These are phyloP conservation scores for Atherinomorus stipes DNA, from an alignment of 2,113 vertebrate genomes.

Conservation along the genomic window DNA sequence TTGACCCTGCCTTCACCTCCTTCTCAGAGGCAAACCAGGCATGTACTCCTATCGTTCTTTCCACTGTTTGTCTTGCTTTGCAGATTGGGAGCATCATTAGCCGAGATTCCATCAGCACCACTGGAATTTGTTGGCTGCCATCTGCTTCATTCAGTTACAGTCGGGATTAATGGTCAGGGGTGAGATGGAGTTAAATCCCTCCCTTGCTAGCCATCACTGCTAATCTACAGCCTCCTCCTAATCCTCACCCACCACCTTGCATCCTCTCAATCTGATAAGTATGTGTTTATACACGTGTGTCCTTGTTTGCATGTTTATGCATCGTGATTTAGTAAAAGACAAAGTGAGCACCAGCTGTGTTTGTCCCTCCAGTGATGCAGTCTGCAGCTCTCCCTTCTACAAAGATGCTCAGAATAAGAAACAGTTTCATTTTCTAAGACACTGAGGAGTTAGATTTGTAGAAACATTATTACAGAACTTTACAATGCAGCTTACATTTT, in stretches of 20 bases:
- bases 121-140: slow-evolving; percentile 71
- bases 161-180: slow-evolving; percentile 74
- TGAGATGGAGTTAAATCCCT: slow-evolving; percentile 60
- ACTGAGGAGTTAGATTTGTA: background rate
- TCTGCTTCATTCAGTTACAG: slow-evolving; percentile 76
- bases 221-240: slow-evolving; percentile 63
- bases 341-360: background rate
- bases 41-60: slow-evolving; percentile 18
- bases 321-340: slow-evolving; percentile 15
- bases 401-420: background rate
- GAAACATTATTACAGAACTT: background rate
- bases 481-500: slow-evolving; percentile 1
- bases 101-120: slow-evolving; percentile 70
- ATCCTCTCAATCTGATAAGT: slow-evolving; percentile 32
- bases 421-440: slow-evolving; percentile 1
- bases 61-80: slow-evolving; percentile 52
- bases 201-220: slow-evolving; percentile 50
- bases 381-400: background rate
- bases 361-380: background rate
- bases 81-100: slow-evolving; percentile 72
- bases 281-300: slow-evolving; percentile 17
- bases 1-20: slow-evolving; percentile 24
- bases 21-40: background rate
- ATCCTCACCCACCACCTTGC: slow-evolving; percentile 41
- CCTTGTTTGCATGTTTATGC: slow-evolving; percentile 4